Conservation (phyloP, 2,113 vertebrate species). For the Mobula birostris region DNA sequence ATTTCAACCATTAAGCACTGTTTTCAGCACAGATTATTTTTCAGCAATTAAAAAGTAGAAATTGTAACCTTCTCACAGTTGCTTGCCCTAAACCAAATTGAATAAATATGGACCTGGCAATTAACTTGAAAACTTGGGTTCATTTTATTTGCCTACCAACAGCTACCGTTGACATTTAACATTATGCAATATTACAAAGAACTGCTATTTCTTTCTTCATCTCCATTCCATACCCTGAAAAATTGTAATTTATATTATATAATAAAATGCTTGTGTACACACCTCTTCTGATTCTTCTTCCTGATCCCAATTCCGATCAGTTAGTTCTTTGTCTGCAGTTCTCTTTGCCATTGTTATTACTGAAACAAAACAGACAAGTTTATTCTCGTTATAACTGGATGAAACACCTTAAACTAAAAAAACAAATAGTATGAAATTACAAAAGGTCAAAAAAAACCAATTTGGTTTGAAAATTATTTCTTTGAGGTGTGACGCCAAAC, state of each 20-base stretch:
- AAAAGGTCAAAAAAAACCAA: neutral
- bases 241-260: neutral
- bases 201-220: neutral
- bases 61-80: neutral
- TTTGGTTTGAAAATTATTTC: neutral
- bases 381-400: neutral
- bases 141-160: neutral
- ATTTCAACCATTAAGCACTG: neutral
- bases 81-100: neutral
- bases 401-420: neutral
- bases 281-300: conserved; percentile 95
- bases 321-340: conserved; percentile 90
- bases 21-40: neutral
- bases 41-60: neutral
- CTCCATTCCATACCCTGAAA: neutral
- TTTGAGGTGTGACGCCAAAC: no score
- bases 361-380: conserved; percentile 38
- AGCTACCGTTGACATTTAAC: neutral
- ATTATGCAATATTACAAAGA: neutral
- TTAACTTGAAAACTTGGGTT: neutral
- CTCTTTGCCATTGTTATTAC: conserved; percentile 79
- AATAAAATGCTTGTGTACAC: neutral
- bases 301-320: conserved; percentile 95
- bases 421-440: neutral
- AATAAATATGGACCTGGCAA: neutral